phyloP scores from a whole-genome alignment of 2,113 vertebrate genomes.

The Oreocharis arfaki region DNA sequence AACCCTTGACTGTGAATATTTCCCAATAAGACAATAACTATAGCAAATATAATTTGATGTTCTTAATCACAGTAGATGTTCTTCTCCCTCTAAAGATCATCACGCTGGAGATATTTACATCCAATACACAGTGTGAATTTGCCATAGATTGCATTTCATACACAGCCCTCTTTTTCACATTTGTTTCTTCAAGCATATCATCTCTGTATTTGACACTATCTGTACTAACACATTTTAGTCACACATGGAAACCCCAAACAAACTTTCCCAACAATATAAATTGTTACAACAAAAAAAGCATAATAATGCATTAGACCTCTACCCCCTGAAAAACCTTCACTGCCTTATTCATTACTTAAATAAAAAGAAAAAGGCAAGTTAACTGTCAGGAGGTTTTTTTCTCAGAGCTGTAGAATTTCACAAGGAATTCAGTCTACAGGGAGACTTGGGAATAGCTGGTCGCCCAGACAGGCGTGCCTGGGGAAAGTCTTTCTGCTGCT shows the following conservation, averaged over 20 bases:
- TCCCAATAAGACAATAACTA: constrained; percentile 69
- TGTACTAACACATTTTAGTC: constrained; percentile 43
- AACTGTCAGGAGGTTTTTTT: constrained; percentile 56
- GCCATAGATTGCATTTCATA: not conserved
- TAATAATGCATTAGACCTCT: constrained; percentile 48
- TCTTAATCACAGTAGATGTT: constrained; percentile 63
- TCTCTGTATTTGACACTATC: constrained; percentile 26
- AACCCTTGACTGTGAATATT: constrained; percentile 65
- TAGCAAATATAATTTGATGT: constrained; percentile 70
- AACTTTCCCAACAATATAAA: constrained; percentile 32
- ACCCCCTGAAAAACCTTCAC: constrained; percentile 54
- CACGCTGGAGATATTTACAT: constrained; percentile 43
- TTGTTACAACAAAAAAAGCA: constrained; percentile 24
- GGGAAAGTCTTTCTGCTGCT: constrained; percentile 64
- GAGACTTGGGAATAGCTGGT: constrained; percentile 57
- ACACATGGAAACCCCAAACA: constrained; percentile 14
- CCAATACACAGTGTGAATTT: constrained; percentile 20
- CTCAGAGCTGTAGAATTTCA: constrained; percentile 67
- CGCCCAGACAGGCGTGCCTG: constrained; percentile 61
- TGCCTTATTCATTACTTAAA: constrained; percentile 57
- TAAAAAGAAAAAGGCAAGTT: constrained; percentile 64
- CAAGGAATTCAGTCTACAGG: constrained; percentile 62
- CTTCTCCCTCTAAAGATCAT: constrained; percentile 38
- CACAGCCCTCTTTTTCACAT: not conserved
- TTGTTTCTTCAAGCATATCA: not conserved